Percentiles rank a stretch among this genome's conserved stretches.
These are phyloP conservation scores for Sus cebifrons DNA, from an alignment of 2,797 vertebrate species.

Conservation along the genomic window DNA sequence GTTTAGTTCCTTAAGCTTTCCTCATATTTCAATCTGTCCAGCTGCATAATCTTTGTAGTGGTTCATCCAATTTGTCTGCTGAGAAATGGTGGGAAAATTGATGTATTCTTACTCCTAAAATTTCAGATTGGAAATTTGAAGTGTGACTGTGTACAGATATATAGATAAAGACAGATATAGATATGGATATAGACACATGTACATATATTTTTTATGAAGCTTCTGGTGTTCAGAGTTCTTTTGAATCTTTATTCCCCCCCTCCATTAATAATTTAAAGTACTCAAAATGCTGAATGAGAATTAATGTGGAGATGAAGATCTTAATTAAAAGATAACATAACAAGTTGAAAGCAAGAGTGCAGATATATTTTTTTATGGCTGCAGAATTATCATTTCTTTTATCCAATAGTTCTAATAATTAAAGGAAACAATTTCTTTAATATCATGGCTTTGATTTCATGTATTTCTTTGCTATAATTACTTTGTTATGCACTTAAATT, in stretches of 20 bases:
- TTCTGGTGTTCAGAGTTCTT: not conserved
- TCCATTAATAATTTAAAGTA: slow-evolving; percentile 8
- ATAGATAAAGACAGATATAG: too few relatives aligned
- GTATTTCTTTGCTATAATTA: slow-evolving; percentile 17
- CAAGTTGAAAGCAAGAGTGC: not conserved
- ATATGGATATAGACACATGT: too few relatives aligned
- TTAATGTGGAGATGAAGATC: slow-evolving; percentile 35
- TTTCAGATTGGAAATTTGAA: slow-evolving; percentile 16
- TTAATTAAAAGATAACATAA: slow-evolving; percentile 60
- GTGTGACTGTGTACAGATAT: not conserved
- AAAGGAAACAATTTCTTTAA: slow-evolving; percentile 22
- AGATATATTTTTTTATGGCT: not conserved
- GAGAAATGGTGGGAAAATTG: not conserved
- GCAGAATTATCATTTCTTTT: slow-evolving; percentile 25
- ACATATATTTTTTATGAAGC: not conserved
- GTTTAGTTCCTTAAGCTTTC: slow-evolving; percentile 47
- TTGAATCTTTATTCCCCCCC: not conserved
- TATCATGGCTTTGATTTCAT: not conserved
- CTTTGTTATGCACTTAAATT: slow-evolving; percentile 27
- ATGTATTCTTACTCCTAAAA: not conserved
- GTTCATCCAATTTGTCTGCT: slow-evolving; percentile 32
- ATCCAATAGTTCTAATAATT: not conserved
- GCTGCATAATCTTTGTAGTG: slow-evolving; percentile 49
- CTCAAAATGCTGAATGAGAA: not conserved
- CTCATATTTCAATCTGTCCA: slow-evolving; percentile 55